Evolutionary conservation across 1,140 invertebrate genomes (phyloP), one percentile per base, ranked within the genome.

Genomic region (Caenorhabditis briggsae): DNA sequence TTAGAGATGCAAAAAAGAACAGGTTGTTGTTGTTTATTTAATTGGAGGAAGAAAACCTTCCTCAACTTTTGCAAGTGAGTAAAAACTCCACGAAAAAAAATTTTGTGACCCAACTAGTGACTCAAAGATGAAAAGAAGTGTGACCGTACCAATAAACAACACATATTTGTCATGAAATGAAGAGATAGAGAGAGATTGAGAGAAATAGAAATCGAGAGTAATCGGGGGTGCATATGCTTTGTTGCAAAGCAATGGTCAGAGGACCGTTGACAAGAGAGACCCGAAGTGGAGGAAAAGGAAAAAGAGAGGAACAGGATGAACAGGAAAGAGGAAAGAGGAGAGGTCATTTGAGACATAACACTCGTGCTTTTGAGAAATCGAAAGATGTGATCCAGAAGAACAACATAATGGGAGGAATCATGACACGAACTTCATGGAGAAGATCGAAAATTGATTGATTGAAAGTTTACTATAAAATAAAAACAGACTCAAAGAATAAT

Each of bases 11-110:
- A 33, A 25, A 78, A 50, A 9, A 78, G 46, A 78, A 78, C 70
- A 78, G 70, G 70, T 50, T 78, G 70, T 78, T 78, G 7, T 18
- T 78, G 41, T 78, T 70, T 12, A n/a, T 58, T 23, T 61, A n/a
- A 2, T 58, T 58, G 56, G 16, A 14, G 16, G 16, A 58, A 16
- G 56, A 58, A 58, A 3, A n/a, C 46, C 46, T 25, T 46, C 46
- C 12, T 14, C 56, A 58, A n/a, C 2, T 53, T 53, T 53, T 53
- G 50, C 11, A 59, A 11, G 33, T 1, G 61, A 41, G 12, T n/a
- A 18, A 43, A 46, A 70, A 46, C n/a, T 18, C 43, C 18, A 2
- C 8, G 41, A 18, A 70, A 33, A 33, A 33, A 33, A 33, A n/a
- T n/a, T 33, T 33, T 1, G 33, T 33, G 33, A 33, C 33, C 33